Conservation (phyloP, 92 coral and sea anemone species). For the Heteractis magnifica region DNA sequence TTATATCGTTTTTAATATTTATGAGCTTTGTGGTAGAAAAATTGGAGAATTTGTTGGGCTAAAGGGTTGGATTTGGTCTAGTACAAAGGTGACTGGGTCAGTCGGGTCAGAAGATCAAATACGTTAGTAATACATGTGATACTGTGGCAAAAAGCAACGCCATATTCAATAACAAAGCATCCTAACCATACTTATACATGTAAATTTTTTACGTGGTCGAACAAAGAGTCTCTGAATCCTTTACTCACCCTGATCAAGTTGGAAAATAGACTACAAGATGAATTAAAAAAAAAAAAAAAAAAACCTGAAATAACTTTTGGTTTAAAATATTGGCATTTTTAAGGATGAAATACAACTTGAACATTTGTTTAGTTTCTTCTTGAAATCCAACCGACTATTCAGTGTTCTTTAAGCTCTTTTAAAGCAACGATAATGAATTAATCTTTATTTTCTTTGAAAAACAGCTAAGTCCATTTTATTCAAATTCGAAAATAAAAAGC, state of each 20-base stretch:
- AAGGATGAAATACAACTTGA: background rate
- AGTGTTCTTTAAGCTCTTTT: background rate
- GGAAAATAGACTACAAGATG: too few species aligned
- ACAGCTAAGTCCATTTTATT: background rate
- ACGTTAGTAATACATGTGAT: background rate
- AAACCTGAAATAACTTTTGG: too few species aligned
- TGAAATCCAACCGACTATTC: conserved; percentile 1
- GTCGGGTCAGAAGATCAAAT: background rate
- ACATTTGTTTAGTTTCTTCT: background rate
- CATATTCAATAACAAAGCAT: background rate
- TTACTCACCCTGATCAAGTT: background rate
- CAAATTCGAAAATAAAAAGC: background rate
- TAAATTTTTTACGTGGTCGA: background rate
- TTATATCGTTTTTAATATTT: background rate
- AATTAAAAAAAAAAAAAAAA: too few species aligned
- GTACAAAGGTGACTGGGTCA: background rate
- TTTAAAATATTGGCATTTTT: background rate
- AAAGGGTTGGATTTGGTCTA: background rate
- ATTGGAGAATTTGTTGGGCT: background rate
- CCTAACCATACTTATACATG: background rate
- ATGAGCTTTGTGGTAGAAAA: background rate
- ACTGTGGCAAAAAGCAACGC: background rate
- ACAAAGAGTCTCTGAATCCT: background rate
- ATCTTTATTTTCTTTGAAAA: background rate
- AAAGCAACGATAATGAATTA: background rate